These are phyloP conservation scores for Dermochelys coriacea DNA, from an alignment of 2,797 vertebrate species.

Conservation along the genomic window DNA sequence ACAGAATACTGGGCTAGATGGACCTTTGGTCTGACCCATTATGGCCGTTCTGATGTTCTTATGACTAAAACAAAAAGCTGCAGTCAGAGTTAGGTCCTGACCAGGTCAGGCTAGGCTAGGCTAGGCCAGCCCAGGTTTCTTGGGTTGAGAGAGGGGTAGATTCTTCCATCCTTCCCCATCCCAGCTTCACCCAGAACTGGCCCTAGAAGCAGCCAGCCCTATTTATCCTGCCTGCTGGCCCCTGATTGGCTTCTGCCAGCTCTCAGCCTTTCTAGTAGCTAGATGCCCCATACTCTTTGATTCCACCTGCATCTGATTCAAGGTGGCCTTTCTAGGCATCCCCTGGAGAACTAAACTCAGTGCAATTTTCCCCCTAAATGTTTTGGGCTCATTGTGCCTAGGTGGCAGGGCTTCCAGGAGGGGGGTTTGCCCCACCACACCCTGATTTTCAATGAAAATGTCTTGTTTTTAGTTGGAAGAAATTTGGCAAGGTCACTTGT, in stretches of 20 bases:
- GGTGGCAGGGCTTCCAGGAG: neutral
- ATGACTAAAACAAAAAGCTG: neutral
- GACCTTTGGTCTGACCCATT: no score
- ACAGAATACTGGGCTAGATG: no score
- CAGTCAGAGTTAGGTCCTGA: neutral
- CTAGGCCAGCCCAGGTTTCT: neutral
- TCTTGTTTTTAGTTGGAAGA: conserved; percentile 65
- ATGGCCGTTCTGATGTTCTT: no score
- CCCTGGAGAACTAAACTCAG: neutral
- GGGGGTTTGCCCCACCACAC: neutral
- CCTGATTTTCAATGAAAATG: conserved; percentile 44
- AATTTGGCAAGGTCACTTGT: conserved; percentile 44
- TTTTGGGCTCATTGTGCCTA: neutral
- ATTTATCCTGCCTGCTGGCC: neutral
- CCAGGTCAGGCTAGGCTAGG: no score
- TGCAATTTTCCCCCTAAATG: neutral
- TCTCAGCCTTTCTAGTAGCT: neutral
- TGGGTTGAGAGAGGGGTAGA: neutral
- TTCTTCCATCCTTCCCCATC: neutral
- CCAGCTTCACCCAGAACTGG: neutral
- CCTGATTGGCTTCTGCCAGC: neutral
- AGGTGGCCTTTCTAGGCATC: neutral
- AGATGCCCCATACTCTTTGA: neutral
- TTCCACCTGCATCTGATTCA: neutral
- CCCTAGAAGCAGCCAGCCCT: neutral